A percentile compares a stretch with the other conserved stretches of the same genome.
Evolutionary conservation across 2,113 vertebrate species (phyloP).

Genomic region (Noctilio leporinus): DNA sequence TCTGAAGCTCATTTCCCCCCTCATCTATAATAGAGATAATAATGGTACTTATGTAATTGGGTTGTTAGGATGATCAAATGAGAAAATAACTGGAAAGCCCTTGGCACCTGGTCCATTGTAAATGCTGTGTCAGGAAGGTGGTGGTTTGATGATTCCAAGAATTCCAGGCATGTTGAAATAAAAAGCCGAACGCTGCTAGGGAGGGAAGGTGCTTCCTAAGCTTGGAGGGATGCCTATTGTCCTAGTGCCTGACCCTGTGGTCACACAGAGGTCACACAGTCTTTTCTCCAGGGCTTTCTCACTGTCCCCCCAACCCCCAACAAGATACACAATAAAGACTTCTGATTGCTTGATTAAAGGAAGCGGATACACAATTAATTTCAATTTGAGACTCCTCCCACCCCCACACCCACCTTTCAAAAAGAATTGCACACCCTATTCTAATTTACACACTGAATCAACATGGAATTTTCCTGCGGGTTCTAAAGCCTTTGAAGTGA

Average conservation of each 20-base stretch:
- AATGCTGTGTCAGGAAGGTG: neutral
- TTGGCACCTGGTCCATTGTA: neutral
- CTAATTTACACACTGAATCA: conserved; percentile 77
- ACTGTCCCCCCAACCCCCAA: neutral
- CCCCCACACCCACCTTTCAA: neutral
- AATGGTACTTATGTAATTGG: neutral
- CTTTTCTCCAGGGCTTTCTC: neutral
- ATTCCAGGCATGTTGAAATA: neutral
- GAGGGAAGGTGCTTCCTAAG: neutral
- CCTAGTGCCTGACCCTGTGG: neutral
- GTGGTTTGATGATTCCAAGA: neutral
- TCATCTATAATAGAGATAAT: neutral
- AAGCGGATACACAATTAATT: conserved; percentile 62
- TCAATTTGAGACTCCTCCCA: conserved; percentile 25
- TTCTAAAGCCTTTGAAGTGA: conserved; percentile 81
- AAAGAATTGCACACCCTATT: conserved; percentile 67
- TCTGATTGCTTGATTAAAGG: conserved; percentile 62
- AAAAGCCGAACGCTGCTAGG: neutral
- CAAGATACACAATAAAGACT: conserved; percentile 21
- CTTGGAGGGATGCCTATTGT: neutral
- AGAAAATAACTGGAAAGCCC: neutral
- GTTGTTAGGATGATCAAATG: neutral
- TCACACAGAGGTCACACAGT: neutral
- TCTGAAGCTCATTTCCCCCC: neutral
- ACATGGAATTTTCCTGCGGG: conserved; percentile 76